These are phyloP conservation scores for Drosophila prolongata DNA, from an alignment of 2,888 invertebrate genomes.

Conservation along the genomic window DNA sequence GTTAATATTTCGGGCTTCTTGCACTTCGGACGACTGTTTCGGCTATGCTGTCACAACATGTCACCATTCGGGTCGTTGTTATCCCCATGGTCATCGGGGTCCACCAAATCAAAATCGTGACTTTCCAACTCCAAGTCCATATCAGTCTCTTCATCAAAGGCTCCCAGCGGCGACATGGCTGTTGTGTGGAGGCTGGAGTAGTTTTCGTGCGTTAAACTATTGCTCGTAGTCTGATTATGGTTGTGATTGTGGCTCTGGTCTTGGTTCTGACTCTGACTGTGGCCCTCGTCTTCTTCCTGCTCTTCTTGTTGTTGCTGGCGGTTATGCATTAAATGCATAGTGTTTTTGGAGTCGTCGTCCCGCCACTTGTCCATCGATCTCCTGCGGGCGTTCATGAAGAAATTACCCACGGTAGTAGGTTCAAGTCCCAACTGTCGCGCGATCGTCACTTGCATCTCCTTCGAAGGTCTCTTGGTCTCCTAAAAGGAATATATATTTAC, in stretches of 20 bases:
- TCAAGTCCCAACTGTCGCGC: conserved; percentile 98
- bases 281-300: conserved; percentile 44
- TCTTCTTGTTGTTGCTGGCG: conserved; percentile 40
- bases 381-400: conserved; percentile 99
- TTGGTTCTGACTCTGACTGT: conserved; percentile 47
- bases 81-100: conserved; percentile 60
- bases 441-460: conserved; percentile 99
- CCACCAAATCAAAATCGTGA: conserved; percentile 82
- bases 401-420: conserved; percentile 99
- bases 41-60: conserved; percentile 79
- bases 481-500: conserved; percentile 78
- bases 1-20: conserved; percentile 1
- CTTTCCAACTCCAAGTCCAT: conserved; percentile 83
- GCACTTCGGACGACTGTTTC: background rate
- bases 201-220: conserved; percentile 44
- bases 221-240: conserved; percentile 43
- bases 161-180: conserved; percentile 73
- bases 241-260: conserved; percentile 7
- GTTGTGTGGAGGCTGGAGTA: conserved; percentile 63
- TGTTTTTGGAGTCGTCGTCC: conserved; percentile 89
- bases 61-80: conserved; percentile 67
- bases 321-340: conserved; percentile 41
- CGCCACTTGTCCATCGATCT: conserved; percentile 99
- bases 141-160: conserved; percentile 81
- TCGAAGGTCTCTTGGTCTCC: conserved; percentile 99